Evolutionary conservation across 2,113 vertebrate species (phyloP).

Genomic region (Ammodytes marinus): DNA sequence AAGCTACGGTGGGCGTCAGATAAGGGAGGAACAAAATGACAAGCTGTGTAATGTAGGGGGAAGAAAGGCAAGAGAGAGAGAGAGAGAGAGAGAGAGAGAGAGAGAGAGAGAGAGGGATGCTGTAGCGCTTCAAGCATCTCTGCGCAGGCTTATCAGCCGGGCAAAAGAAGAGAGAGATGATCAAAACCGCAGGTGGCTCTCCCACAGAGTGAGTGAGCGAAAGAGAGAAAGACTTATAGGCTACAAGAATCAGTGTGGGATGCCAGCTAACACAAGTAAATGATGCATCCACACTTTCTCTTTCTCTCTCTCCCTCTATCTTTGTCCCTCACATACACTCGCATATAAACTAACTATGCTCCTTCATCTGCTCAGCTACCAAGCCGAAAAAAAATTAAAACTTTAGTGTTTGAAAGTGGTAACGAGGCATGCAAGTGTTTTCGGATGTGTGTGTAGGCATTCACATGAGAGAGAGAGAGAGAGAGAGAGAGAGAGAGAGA

Average conservation of each 20-base stretch:
- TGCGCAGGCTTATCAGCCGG: slow-evolving; percentile 60
- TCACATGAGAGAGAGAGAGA: neutral
- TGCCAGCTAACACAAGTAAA: slow-evolving; percentile 35
- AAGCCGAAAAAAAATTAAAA: slow-evolving; percentile 50
- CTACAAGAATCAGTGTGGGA: slow-evolving; percentile 48
- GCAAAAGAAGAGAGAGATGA: slow-evolving; percentile 54
- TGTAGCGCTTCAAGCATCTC: slow-evolving; percentile 26
- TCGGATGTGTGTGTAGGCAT: slow-evolving; percentile 23
- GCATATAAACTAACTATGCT: slow-evolving; percentile 25
- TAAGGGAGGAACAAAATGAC: slow-evolving; percentile 42
- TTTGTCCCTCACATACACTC: slow-evolving; percentile 20
- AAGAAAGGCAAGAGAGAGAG: neutral
- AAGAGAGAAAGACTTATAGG: slow-evolving; percentile 17
- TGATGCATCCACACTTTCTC: slow-evolving; percentile 55
- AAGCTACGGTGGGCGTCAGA: slow-evolving; percentile 43
- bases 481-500: no score
- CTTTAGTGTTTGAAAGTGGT: slow-evolving; percentile 37
- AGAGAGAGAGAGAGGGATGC: no score
- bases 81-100: no score
- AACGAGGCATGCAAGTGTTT: slow-evolving; percentile 49
- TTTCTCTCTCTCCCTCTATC: neutral
- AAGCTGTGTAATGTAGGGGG: slow-evolving; percentile 15
- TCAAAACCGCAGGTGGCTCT: slow-evolving; percentile 75
- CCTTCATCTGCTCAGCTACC: slow-evolving; percentile 58
- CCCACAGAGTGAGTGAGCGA: slow-evolving; percentile 42